A percentile compares a stretch with the other conserved stretches of the same genome.
phyloP scores from a whole-genome alignment of 1,140 invertebrate species.

The Drosophila lowei region DNA sequence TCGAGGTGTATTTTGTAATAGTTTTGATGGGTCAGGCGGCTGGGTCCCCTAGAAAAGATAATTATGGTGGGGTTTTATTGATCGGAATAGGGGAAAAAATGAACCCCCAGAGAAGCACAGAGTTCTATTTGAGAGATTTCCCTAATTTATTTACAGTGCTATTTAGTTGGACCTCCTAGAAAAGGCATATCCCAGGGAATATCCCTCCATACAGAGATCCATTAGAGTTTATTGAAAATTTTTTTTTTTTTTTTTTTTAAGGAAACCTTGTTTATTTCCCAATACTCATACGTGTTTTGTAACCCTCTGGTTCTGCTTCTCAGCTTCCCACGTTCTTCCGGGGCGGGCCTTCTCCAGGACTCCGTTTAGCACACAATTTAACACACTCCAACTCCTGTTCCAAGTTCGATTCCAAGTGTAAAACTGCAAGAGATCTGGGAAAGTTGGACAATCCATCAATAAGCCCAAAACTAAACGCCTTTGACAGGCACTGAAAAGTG shows the following conservation, averaged over 20 bases:
- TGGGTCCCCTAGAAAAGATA: slow-evolving; percentile 20
- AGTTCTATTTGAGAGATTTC: no score
- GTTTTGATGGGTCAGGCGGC: slow-evolving; percentile 11
- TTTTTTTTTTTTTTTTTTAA: no score
- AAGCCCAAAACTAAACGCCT: slow-evolving; percentile 54
- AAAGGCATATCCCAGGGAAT: no score
- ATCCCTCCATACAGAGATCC: no score
- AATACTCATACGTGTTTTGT: no score
- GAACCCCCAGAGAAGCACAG: no score
- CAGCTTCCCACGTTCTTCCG: slow-evolving; percentile 52
- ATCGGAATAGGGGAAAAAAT: background rate
- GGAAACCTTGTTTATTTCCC: no score
- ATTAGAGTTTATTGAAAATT: background rate
- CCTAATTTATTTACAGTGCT: no score
- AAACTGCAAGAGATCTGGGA: slow-evolving; percentile 9
- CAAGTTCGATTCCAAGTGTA: background rate
- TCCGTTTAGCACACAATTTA: slow-evolving; percentile 58
- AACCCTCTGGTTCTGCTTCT: background rate
- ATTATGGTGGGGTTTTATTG: slow-evolving; percentile 18
- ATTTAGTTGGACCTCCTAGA: no score
- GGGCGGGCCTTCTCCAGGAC: no score
- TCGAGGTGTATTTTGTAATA: slow-evolving; percentile 41
- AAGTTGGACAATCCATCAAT: slow-evolving; percentile 69
- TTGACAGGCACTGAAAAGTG: slow-evolving; percentile 70
- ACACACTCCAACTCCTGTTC: slow-evolving; percentile 53